Evolutionary conservation across 2,888 invertebrate genomes (phyloP).

Genomic region (Drosophila mulleri): DNA sequence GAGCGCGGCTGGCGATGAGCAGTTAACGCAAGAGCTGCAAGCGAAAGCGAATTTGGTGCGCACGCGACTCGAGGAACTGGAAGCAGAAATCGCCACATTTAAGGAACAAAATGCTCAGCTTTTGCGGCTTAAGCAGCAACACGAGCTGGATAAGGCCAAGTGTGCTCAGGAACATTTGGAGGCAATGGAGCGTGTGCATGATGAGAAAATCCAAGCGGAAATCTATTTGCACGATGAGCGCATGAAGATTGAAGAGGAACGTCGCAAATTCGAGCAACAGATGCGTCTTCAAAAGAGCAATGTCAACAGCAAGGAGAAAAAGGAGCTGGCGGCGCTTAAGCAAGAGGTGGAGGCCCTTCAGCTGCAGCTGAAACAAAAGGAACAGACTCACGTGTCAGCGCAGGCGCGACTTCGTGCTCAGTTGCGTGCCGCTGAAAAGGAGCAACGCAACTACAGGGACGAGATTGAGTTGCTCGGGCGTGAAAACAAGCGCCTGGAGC

Average conservation of each 20-base stretch:
- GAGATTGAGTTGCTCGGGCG: slow-evolving; percentile 89
- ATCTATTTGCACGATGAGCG: slow-evolving; percentile 89
- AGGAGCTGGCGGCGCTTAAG: slow-evolving; percentile 88
- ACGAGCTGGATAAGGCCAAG: slow-evolving; percentile 88
- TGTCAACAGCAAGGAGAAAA: slow-evolving; percentile 89
- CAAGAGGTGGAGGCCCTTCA: slow-evolving; percentile 88
- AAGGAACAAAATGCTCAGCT: slow-evolving; percentile 86
- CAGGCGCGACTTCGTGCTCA: slow-evolving; percentile 91
- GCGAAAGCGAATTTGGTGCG: slow-evolving; percentile 80
- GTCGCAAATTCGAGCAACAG: slow-evolving; percentile 88
- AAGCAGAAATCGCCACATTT: slow-evolving; percentile 88
- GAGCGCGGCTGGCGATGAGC: slow-evolving; percentile 32
- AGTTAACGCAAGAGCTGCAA: slow-evolving; percentile 66
- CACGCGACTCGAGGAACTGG: slow-evolving; percentile 88
- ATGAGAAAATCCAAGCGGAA: slow-evolving; percentile 88
- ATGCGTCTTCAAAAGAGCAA: slow-evolving; percentile 88
- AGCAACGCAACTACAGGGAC: slow-evolving; percentile 88
- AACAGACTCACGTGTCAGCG: slow-evolving; percentile 89
- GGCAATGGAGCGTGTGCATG: slow-evolving; percentile 87
- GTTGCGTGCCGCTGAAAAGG: slow-evolving; percentile 90
- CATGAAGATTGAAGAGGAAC: slow-evolving; percentile 89
- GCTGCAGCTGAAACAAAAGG: slow-evolving; percentile 90
- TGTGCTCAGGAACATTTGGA: slow-evolving; percentile 88
- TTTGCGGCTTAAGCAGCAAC: slow-evolving; percentile 87
- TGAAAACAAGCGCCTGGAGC: slow-evolving; percentile 88